Base-by-base conservation (phyloP, 2,888 invertebrate genomes). In the Chrysolina oricalcia region DNA sequence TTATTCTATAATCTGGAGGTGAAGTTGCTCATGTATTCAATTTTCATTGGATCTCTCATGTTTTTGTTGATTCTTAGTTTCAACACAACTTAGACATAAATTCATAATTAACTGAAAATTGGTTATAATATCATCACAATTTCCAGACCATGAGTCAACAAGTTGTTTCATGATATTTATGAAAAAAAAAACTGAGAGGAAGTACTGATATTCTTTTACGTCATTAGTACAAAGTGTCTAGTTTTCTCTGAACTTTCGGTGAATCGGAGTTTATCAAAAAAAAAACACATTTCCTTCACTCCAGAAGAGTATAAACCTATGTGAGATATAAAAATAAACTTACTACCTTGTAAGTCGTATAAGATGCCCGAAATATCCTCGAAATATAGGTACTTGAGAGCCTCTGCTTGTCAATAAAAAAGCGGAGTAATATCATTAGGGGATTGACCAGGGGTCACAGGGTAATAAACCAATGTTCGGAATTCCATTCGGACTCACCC, bases 381-480 rank as follows among this genome's bases (percentile, higher is more conserved):
- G 9, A 10, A 27, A 15, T 27, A 59, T n/a, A 59, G 59, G 59
- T 59, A 59, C 35, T 59, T 59, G 59, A 59, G 59, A 53, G 77
- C 78, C 82, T 70, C 82, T 82, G 83, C 80, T 81, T 83, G 84
- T 83, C 85, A 83, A 85, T 84, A 85, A 82, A 80, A 80, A 81
- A 82, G 81, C 76, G 80, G 81, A 80, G 82, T 79, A 80, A 81
- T 79, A 82, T 85, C 84, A 84, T 84, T 82, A 83, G 83, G 84
- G 86, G 83, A 83, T 86, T 85, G 85, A 83, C 85, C 85, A 83
- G 82, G 86, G 87, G 86, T 86, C 86, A 85, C 77, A 74, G 77
- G 71, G 81, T 85, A 86, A 85, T 85, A 86, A 86, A 86, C 83
- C 82, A 84, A 84, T 83, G 85, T 86, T 85, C 83, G 83, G 82